Evolutionary conservation across 2,797 vertebrate genomes (phyloP).

Genomic region (Enteromius treurensis): DNA sequence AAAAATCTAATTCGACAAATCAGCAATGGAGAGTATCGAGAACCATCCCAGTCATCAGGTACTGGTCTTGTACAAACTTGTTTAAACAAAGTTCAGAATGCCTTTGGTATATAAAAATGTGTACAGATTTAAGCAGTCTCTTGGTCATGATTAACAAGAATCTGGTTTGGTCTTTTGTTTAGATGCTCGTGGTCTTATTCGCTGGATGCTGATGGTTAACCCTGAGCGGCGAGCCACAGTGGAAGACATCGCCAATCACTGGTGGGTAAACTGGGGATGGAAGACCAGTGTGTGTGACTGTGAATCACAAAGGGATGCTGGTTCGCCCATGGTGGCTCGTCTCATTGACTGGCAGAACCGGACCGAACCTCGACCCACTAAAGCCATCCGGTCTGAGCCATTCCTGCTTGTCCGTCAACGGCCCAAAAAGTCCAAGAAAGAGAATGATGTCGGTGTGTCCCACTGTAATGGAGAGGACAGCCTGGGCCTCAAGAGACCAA

Average conservation of each 20-base stretch:
- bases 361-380: conserved; percentile 83
- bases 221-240: conserved; percentile 95
- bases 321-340: conserved; percentile 92
- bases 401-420: conserved; percentile 84
- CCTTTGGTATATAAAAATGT: neutral
- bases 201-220: conserved; percentile 99
- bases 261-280: conserved; percentile 99
- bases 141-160: neutral
- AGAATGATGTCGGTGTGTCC: conserved; percentile 83
- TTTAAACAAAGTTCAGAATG: neutral
- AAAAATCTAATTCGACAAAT: conserved; percentile 99
- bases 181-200: conserved; percentile 97
- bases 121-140: neutral
- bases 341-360: conserved; percentile 98
- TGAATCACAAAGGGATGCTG: conserved; percentile 84
- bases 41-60: conserved; percentile 98
- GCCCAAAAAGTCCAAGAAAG: conserved; percentile 96
- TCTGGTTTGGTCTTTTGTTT: neutral
- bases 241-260: conserved; percentile 98
- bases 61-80: conserved; percentile 41
- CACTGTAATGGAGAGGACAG: conserved; percentile 81
- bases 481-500: conserved; percentile 90
- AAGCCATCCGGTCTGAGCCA: conserved; percentile 73
- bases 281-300: conserved; percentile 97
- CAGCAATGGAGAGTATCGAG: conserved; percentile 97